phyloP scores from a whole-genome alignment of 23 tunicate species.

The Phallusia fumigata region DNA sequence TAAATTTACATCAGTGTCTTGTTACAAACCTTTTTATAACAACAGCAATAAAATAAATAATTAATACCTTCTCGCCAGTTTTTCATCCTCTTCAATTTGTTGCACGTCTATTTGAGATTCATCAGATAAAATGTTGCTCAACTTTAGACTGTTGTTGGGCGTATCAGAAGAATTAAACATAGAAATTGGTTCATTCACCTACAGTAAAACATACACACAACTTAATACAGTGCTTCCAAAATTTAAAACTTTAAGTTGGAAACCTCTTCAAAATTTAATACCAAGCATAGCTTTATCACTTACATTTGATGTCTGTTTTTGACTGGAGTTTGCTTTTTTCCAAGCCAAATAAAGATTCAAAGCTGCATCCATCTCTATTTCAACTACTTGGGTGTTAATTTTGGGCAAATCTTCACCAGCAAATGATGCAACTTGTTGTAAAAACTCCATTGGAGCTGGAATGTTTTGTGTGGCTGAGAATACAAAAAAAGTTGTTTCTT shows the following conservation, averaged over 20 bases:
- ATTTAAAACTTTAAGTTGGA: neutral
- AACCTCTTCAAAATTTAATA: neutral
- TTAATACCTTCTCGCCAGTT: neutral
- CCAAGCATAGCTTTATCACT: neutral
- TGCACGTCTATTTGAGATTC: neutral
- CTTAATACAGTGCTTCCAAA: no score
- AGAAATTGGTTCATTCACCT: neutral
- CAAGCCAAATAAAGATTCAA: conserved; percentile 24
- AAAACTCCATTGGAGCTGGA: neutral
- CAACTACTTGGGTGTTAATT: neutral
- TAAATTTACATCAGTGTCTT: no score
- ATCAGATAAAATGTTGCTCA: neutral
- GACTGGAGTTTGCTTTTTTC: conserved; percentile 11
- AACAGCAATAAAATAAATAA: neutral
- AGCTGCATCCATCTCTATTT: conserved; percentile 16
- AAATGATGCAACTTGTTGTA: neutral
- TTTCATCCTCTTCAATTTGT: conserved; percentile 7
- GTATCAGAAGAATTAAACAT: neutral
- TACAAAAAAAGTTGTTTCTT: no score
- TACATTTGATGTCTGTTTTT: neutral
- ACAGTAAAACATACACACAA: neutral
- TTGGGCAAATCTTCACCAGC: neutral
- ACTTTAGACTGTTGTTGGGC: neutral
- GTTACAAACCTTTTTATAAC: no score
- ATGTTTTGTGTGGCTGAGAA: no score